These are phyloP conservation scores for Conchocele bisecta DNA, from an alignment of 2,888 invertebrate species.

Conservation along the genomic window DNA sequence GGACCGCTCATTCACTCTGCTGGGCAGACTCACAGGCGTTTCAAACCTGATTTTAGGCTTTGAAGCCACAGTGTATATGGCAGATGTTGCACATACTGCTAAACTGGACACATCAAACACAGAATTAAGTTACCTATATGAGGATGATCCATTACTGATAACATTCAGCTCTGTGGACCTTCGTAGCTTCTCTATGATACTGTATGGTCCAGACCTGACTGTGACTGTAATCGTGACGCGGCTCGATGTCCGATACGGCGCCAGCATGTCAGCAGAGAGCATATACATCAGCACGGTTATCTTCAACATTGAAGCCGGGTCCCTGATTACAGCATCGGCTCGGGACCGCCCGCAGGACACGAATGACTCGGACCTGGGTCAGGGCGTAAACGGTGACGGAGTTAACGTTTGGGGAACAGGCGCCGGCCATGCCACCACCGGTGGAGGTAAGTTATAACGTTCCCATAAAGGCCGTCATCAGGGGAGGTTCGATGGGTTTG, in stretches of 20 bases:
- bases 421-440: conserved; percentile 69
- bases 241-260: conserved; percentile 64
- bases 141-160: conserved; percentile 50
- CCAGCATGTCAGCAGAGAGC: conserved; percentile 69
- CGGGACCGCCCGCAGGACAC: conserved; percentile 63
- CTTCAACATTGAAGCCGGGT: conserved; percentile 69
- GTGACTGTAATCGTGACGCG: conserved; percentile 53
- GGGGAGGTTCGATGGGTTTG: too few relatives aligned
- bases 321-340: conserved; percentile 66
- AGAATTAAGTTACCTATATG: conserved; percentile 48
- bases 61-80: conserved; percentile 61
- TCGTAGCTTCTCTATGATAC: conserved; percentile 61
- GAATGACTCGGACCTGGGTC: conserved; percentile 58
- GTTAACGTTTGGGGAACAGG: conserved; percentile 54
- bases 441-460: conserved; percentile 57
- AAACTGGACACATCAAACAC: conserved; percentile 22
- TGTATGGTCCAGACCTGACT: conserved; percentile 60
- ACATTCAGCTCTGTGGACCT: conserved; percentile 67
- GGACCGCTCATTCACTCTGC: conserved; percentile 61
- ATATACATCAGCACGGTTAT: conserved; percentile 55
- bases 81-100: conserved; percentile 64
- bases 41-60: conserved; percentile 62
- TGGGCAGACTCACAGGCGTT: conserved; percentile 67
- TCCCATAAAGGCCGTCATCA: too few relatives aligned
- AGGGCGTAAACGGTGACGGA: conserved; percentile 38